Evolutionary conservation across 2,113 vertebrate genomes (phyloP).

Genomic region (Scopus umbretta): DNA sequence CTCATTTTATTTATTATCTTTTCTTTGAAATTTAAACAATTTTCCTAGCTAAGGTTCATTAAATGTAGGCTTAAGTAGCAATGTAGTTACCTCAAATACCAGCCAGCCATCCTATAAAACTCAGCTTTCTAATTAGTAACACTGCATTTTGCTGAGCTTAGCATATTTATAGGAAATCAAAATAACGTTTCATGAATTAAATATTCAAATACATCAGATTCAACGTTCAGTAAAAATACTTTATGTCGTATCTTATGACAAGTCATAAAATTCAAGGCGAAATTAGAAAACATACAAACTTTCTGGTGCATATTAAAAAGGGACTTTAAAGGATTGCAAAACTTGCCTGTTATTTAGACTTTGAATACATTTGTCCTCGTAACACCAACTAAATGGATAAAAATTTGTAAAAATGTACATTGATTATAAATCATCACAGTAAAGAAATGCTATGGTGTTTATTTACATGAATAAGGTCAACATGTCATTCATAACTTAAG

Average conservation of each 20-base stretch:
- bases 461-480: not conserved
- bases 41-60: slow-evolving; percentile 47
- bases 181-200: slow-evolving; percentile 25
- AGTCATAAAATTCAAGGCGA: not conserved
- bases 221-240: slow-evolving; percentile 2
- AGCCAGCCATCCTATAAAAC: slow-evolving; percentile 3
- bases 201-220: slow-evolving; percentile 12
- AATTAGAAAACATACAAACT: not conserved
- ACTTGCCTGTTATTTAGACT: not conserved
- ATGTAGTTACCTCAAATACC: slow-evolving; percentile 35
- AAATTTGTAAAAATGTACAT: not conserved
- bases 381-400: not conserved
- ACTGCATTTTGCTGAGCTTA: not conserved
- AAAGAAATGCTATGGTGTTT: not conserved
- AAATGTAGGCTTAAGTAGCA: slow-evolving; percentile 39
- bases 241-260: not conserved
- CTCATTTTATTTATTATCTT: slow-evolving; percentile 55
- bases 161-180: not conserved
- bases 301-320: not conserved
- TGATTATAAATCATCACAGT: not conserved
- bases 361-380: not conserved
- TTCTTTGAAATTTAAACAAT: slow-evolving; percentile 58
- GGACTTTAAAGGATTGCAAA: not conserved
- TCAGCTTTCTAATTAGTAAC: slow-evolving; percentile 30
- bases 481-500: not conserved